Evolutionary conservation across 30 jellyfish, hydroid and myxozoan genomes (phyloP).

Genomic region (Aurelia aurita): DNA sequence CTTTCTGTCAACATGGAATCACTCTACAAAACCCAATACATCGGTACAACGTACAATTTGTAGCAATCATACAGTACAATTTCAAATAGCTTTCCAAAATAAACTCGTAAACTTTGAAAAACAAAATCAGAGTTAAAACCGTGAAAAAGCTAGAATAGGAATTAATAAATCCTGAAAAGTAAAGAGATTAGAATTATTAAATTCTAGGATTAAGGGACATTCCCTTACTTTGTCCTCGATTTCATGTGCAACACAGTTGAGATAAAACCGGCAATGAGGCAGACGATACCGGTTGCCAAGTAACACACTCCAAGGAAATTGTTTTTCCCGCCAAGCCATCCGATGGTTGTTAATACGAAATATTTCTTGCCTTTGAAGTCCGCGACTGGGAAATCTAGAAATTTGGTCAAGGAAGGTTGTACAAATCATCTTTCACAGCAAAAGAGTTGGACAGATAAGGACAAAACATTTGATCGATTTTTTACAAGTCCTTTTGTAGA

Average conservation of each 20-base stretch:
- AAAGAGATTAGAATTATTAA: too few species aligned
- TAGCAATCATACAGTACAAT: too few species aligned
- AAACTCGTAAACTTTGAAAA: too few species aligned
- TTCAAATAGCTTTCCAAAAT: too few species aligned
- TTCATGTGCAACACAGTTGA: conserved; percentile 55
- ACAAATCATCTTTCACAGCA: neutral
- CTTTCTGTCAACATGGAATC: too few species aligned
- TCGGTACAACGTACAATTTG: too few species aligned
- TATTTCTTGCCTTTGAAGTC: conserved; percentile 51
- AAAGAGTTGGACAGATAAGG: neutral
- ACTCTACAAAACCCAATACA: too few species aligned
- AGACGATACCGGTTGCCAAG: conserved; percentile 32
- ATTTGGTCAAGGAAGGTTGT: neutral
- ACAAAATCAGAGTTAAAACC: too few species aligned
- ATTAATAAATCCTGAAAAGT: too few species aligned
- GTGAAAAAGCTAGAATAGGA: too few species aligned
- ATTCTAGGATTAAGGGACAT: too few species aligned
- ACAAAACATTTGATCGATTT: neutral
- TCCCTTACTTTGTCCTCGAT: conserved; percentile 54
- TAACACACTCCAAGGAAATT: conserved; percentile 53
- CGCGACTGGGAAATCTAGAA: conserved; percentile 52
- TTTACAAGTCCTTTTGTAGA: too few species aligned
- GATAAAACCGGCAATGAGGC: conserved; percentile 36
- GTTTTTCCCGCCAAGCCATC: conserved; percentile 66
- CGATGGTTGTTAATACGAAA: conserved; percentile 39